phyloP scores from a whole-genome alignment of 2,888 invertebrate genomes.

The Lasioglossum zephyrum region DNA sequence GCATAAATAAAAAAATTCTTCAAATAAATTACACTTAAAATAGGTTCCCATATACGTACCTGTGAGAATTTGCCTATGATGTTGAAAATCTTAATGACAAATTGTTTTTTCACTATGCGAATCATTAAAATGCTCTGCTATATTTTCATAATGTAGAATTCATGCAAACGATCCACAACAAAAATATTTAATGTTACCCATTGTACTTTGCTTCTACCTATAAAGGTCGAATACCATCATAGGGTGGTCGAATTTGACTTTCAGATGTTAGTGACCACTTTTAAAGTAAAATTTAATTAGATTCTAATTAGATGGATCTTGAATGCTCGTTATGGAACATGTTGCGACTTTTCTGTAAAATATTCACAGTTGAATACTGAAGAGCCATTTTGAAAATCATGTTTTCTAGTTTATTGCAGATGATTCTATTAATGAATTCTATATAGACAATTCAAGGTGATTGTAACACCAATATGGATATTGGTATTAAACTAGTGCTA shows the following conservation, averaged over 20 bases:
- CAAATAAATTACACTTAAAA: neutral
- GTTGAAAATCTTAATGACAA: neutral
- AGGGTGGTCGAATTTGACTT: slow-evolving; percentile 1
- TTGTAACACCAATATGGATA: no score
- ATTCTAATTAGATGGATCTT: neutral
- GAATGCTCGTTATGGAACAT: neutral
- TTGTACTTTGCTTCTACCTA: neutral
- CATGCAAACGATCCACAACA: neutral
- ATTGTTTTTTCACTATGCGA: neutral
- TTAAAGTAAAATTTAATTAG: neutral
- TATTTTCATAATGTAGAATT: neutral
- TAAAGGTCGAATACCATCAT: no score
- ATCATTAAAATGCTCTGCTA: neutral
- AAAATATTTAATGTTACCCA: neutral
- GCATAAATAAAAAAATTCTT: no score
- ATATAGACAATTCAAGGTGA: neutral
- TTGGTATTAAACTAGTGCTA: no score
- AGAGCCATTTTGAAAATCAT: neutral
- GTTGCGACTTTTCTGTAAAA: neutral
- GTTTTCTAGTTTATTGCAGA: neutral
- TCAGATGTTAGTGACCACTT: neutral
- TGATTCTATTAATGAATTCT: neutral
- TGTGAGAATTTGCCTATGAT: neutral
- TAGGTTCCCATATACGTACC: neutral
- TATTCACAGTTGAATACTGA: neutral